Evolutionary conservation across 2,797 vertebrate species (phyloP).

Genomic region (Cyclura pinguis): DNA sequence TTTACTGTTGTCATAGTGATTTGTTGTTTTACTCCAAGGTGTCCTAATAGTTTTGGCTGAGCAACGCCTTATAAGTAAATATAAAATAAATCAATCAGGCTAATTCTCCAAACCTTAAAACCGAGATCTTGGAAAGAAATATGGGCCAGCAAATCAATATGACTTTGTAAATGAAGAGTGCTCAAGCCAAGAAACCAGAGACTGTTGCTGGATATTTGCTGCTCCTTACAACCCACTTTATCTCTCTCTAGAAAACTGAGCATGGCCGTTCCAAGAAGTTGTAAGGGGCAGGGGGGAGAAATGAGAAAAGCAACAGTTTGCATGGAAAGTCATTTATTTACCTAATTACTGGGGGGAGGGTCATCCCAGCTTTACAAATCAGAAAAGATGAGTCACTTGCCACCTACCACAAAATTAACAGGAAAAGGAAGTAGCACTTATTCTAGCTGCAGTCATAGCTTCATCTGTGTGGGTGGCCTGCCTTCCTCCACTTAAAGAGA

Average conservation of each 20-base stretch:
- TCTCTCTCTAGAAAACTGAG: background rate
- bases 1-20: background rate
- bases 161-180: background rate
- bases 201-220: background rate
- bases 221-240: background rate
- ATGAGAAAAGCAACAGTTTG: background rate
- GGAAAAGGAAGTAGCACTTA: constrained; percentile 6
- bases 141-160: background rate
- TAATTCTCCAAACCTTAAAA: background rate
- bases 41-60: background rate
- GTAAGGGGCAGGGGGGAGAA: background rate
- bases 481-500: background rate
- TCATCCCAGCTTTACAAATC: background rate
- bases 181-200: background rate
- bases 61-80: background rate
- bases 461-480: background rate
- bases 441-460: background rate
- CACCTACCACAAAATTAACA: constrained; percentile 7
- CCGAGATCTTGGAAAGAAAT: background rate
- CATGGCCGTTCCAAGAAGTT: background rate
- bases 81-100: background rate
- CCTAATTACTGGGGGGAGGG: no score
- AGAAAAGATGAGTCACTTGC: background rate
- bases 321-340: background rate
- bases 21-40: background rate